Base-by-base conservation (phyloP, 2,888 invertebrate species). In the Agonopterix heracliana region DNA sequence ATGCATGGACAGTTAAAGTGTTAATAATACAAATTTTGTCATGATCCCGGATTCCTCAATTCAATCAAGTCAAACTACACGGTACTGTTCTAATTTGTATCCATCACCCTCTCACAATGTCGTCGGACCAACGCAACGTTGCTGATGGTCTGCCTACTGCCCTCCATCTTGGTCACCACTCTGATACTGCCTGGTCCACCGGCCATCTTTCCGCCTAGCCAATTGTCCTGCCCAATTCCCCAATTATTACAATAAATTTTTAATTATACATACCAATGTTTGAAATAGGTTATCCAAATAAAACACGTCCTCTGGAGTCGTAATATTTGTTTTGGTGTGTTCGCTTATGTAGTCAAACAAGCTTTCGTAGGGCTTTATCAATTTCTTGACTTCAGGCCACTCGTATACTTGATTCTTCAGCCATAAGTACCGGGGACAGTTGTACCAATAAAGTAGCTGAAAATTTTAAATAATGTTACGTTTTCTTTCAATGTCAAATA, bases 361-460 rank as follows among this genome's bases (percentile, higher is more conserved):
- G 9, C 56, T 56, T 53, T 76, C 59, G 47, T 88, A 79, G 0
- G 79, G 72, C 41, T 73, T 66, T 41, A 82, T 47, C 59, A 59
- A 61, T 52, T 69, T 62, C 47, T 65, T 66, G 1, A 84, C 56
- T 55, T 81, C 77, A 2, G 82, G 80, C 9, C 57, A 54, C 7
- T 71, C 60, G 55, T 84, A 84, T 0, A 68, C 61, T 51, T 67
- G 56, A 45, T 79, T 56, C 46, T 81, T 75, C 44, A 84, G 57
- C 60, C 64, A 56, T 5, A 76, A 53, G 51, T 88, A 89, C 10
- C 72, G 64, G 4, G 81, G 83, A 51, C 89, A 89, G 56, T 84
- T 85, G 59, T 84, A 86, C 73, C 82, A 87, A 59, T 87, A 89
- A 35, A 87, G 63, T n/a, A 89, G 64, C 89, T 89, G 72, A 44